These are phyloP conservation scores for Actinernus sp. DNA, from an alignment of 92 coral and sea anemone species.

Conservation along the genomic window DNA sequence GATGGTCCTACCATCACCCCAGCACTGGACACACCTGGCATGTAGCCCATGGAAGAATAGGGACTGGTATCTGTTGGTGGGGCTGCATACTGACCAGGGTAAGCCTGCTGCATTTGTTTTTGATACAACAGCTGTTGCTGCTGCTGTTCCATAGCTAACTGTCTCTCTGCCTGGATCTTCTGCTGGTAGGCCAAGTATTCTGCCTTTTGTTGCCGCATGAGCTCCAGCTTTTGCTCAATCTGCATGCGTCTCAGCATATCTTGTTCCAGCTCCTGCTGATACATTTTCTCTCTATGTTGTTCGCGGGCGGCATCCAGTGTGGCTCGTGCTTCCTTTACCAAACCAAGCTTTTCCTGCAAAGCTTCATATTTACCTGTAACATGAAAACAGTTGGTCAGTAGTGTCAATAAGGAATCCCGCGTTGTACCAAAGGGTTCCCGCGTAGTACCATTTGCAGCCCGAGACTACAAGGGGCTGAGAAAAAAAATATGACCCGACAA, in stretches of 20 bases:
- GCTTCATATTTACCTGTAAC: conserved; percentile 87
- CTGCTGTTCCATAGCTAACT: conserved; percentile 92
- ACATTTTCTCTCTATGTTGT: conserved; percentile 94
- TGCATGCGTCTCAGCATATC: conserved; percentile 98
- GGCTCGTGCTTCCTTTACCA: conserved; percentile 85
- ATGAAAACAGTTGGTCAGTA: no score
- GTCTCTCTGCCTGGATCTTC: conserved; percentile 90
- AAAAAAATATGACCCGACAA: no score
- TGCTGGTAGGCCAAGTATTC: conserved; percentile 96
- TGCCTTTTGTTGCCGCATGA: conserved; percentile 97
- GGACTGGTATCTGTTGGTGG: conserved; percentile 71
- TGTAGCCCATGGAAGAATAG: conserved; percentile 71
- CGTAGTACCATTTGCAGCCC: no score
- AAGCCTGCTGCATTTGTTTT: conserved; percentile 59
- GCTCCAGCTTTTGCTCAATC: conserved; percentile 95
- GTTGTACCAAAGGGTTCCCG: no score
- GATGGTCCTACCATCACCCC: conserved; percentile 5
- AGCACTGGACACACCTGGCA: conserved; percentile 35
- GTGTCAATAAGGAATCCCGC: no score
- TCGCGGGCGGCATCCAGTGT: conserved; percentile 84
- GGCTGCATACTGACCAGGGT: conserved; percentile 35
- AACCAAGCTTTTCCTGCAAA: conserved; percentile 81
- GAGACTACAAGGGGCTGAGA: no score
- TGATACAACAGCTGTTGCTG: conserved; percentile 68
- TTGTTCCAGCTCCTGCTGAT: conserved; percentile 98